Conservation (phyloP, 1,140 invertebrate species). For the Brachionus angularis region DNA sequence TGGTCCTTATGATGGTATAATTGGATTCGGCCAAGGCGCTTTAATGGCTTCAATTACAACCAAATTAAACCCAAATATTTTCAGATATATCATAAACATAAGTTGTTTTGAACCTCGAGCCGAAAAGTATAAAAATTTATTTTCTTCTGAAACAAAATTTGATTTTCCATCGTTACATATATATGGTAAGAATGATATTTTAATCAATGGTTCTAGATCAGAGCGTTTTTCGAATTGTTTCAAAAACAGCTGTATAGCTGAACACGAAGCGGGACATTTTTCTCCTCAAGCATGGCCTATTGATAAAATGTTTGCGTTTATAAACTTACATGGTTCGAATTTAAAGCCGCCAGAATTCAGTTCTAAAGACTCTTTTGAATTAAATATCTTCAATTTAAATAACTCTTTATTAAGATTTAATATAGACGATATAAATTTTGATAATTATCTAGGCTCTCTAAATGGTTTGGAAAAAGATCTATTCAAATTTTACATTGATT, state of each 20-base stretch:
- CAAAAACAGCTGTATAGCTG: background rate
- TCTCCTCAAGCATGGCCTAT: constrained; percentile 8
- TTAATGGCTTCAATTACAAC: background rate
- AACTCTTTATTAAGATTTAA: background rate
- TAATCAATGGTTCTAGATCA: background rate
- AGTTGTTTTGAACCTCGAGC: constrained; percentile 1
- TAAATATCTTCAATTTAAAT: background rate
- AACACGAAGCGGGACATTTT: constrained; percentile 13
- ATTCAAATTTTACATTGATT: background rate
- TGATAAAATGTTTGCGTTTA: background rate
- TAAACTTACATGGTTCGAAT: background rate
- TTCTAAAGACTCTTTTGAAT: background rate
- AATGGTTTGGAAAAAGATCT: background rate
- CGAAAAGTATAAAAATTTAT: background rate
- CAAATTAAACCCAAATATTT: constrained; percentile 16
- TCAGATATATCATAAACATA: constrained; percentile 21
- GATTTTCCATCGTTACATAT: constrained; percentile 33
- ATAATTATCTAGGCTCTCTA: background rate
- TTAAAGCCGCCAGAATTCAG: background rate
- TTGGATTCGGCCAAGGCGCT: constrained; percentile 41
- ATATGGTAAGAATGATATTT: constrained; percentile 16
- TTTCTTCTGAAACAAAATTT: background rate
- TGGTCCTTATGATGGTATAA: constrained; percentile 30
- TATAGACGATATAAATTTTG: background rate
- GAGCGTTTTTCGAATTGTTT: constrained; percentile 13